Conservation (phyloP, 2,888 invertebrate genomes). For the Capitulum mitella region DNA sequence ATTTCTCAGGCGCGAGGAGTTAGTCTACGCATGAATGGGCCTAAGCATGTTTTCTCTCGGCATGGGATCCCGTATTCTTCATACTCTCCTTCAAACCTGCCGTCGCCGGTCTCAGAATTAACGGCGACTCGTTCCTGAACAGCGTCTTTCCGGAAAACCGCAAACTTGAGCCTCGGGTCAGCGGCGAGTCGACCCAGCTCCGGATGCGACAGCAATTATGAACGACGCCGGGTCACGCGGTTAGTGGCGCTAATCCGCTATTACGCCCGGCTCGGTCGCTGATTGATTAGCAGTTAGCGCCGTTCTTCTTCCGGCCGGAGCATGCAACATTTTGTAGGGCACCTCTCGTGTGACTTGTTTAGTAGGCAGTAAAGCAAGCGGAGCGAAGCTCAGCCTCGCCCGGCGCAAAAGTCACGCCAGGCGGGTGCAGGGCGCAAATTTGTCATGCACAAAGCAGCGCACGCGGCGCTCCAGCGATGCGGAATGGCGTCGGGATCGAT, state of each 20-base stretch:
- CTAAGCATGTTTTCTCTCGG: too few relatives aligned
- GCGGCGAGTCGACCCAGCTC: neutral
- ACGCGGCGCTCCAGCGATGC: neutral
- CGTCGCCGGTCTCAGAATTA: too few relatives aligned
- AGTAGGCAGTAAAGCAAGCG: neutral
- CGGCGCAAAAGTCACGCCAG: neutral
- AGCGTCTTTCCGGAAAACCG: too few relatives aligned
- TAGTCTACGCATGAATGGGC: too few relatives aligned
- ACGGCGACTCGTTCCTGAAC: too few relatives aligned
- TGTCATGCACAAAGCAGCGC: neutral
- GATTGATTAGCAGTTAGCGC: neutral
- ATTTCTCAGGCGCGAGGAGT: too few relatives aligned
- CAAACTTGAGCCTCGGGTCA: too few relatives aligned
- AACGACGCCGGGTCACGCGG: neutral
- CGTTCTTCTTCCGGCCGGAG: neutral
- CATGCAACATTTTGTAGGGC: neutral
- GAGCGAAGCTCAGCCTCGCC: neutral
- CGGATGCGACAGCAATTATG: neutral
- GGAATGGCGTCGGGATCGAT: neutral
- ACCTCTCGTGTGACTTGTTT: neutral
- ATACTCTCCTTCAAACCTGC: too few relatives aligned
- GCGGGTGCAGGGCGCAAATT: neutral
- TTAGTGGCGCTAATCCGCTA: neutral
- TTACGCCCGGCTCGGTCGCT: neutral
- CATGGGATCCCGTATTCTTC: too few relatives aligned